These are phyloP conservation scores for Microtus pennsylvanicus DNA, from an alignment of 2,113 vertebrate species.

Conservation along the genomic window DNA sequence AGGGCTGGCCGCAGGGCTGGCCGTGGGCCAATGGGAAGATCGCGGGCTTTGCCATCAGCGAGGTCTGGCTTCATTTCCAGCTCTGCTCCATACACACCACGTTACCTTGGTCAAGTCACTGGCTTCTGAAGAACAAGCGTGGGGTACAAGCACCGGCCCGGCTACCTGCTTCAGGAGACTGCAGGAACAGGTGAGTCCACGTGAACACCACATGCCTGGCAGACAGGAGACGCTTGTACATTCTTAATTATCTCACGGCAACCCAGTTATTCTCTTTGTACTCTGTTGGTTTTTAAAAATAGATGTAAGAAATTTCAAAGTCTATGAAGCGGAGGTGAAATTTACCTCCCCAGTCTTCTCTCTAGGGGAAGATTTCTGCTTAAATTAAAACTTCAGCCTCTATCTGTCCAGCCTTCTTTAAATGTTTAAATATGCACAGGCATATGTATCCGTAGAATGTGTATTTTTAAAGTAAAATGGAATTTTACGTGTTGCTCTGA, in stretches of 20 bases:
- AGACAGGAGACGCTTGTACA: neutral
- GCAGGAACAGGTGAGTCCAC: neutral
- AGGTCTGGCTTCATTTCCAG: neutral
- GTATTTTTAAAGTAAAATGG: constrained; percentile 20
- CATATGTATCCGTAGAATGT: neutral
- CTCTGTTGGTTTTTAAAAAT: neutral
- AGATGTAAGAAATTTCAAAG: constrained; percentile 34
- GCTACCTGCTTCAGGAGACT: neutral
- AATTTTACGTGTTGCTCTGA: neutral
- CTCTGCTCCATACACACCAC: neutral
- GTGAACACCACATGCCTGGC: too few species aligned
- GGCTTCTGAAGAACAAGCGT: neutral
- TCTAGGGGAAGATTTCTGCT: neutral
- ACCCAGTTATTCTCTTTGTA: constrained; percentile 23
- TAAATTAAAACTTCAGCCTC: constrained; percentile 6
- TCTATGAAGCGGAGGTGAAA: neutral
- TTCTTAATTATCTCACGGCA: constrained; percentile 17
- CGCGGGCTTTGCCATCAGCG: neutral
- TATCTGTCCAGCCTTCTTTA: neutral
- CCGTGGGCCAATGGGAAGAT: neutral
- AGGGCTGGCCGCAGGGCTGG: neutral
- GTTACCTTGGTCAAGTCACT: neutral
- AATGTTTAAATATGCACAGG: constrained; percentile 7
- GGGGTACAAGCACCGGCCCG: too few species aligned
- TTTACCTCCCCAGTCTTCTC: neutral